Evolutionary conservation across 2,888 invertebrate genomes (phyloP).

Genomic region (Mesorhabditis spiculigera): DNA sequence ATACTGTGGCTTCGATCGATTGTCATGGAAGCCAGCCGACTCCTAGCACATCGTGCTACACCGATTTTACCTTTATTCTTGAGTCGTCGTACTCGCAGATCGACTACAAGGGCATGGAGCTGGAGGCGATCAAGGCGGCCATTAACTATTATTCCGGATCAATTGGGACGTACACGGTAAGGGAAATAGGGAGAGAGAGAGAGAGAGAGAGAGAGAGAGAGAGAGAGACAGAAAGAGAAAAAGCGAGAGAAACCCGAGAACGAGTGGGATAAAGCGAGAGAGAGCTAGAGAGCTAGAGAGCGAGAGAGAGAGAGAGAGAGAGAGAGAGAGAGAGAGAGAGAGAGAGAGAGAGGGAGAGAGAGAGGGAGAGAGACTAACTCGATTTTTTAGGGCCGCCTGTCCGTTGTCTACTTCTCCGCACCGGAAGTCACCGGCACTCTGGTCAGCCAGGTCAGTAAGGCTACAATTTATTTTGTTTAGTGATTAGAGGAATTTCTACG

Average conservation of each 20-base stretch:
- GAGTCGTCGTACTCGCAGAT: not conserved
- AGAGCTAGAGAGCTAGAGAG: too few relatives aligned
- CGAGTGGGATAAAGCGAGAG: too few relatives aligned
- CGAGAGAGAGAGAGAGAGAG: too few relatives aligned
- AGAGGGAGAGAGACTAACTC: not conserved
- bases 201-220: too few relatives aligned
- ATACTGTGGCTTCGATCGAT: not conserved
- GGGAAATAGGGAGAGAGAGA: too few relatives aligned
- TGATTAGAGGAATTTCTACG: not conserved
- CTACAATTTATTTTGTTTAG: not conserved
- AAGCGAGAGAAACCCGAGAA: too few relatives aligned
- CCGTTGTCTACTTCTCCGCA: not conserved
- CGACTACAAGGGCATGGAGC: not conserved
- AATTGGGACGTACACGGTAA: not conserved
- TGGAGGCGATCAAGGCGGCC: not conserved
- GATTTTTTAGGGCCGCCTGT: not conserved
- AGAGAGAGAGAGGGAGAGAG: too few relatives aligned
- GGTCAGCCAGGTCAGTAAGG: not conserved
- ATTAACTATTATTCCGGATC: not conserved
- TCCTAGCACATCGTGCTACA: not conserved
- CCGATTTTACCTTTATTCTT: conserved; percentile 3
- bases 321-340: too few relatives aligned
- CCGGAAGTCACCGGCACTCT: not conserved
- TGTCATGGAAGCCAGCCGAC: not conserved
- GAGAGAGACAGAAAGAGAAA: too few relatives aligned